Base-by-base conservation (phyloP, 2,797 vertebrate species). In the Lateolabrax maculatus region DNA sequence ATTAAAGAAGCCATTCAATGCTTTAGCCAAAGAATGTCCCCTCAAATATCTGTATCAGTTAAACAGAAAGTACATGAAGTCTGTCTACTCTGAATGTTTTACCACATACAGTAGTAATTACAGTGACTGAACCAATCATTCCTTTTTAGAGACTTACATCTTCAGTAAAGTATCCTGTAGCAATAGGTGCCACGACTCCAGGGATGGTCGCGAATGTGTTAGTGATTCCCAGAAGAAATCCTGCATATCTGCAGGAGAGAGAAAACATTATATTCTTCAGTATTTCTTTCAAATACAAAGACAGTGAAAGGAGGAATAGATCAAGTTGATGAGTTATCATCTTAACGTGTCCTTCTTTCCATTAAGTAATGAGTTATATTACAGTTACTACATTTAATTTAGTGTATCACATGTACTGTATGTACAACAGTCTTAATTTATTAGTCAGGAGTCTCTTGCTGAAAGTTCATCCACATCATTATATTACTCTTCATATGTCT, bases 161-260 rank as follows among this genome's bases (percentile, higher is more conserved):
- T 86, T 95, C 90, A 55, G 95, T 89, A 15, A 97, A 94, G 76
- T 97, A 92, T 74, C 96, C 96, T 0, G 94, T 93, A 36, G 76
- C 92, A 0, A 96, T 95, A 1, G 97, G 96, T 7, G 96, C 96
- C 37, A 95, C 5, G 9, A 97, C 92, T 36, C 96, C 96, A 0
- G 96, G 94, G 5, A 95, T 92, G 21, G 91, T 96, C 53, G 94
- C 96, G 23, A 95, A 97, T 5, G 96, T 96, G 87, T 97, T 97
- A 48, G 96, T 96, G 91, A 97, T 92, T 79, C 96, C 97, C 81
- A 96, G 90, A 48, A 97, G 95, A 66, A 97, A 89, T 43, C 95
- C 97, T 3, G 96, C 94, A 0, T 96, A 96, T 57, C 96, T 97
- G 86, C 5, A 74, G 6, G 29, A 58, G 10, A 25, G 2, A 85